These are phyloP conservation scores for Spea multiplicata DNA, from an alignment of 2,113 vertebrate genomes.

Conservation along the genomic window DNA sequence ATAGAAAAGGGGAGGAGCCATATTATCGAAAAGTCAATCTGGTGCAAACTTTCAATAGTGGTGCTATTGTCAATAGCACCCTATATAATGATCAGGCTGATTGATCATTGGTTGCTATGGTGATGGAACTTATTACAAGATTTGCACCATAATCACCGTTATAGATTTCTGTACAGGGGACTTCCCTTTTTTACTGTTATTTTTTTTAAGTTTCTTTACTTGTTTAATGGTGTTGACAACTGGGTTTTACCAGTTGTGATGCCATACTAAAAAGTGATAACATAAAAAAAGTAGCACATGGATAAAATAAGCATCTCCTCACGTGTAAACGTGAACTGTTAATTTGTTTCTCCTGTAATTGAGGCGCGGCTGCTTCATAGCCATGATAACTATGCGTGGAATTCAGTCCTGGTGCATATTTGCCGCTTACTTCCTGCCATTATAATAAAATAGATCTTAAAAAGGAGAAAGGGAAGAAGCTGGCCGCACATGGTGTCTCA, in stretches of 20 bases:
- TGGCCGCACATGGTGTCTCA: neutral
- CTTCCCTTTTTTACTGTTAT: too few relatives aligned
- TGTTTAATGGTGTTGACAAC: neutral
- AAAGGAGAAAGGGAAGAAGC: neutral
- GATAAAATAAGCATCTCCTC: conserved; percentile 15
- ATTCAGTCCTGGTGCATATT: conserved; percentile 52
- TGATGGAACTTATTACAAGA: neutral
- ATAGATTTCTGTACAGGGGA: neutral
- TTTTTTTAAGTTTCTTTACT: neutral
- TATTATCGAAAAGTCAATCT: too few relatives aligned
- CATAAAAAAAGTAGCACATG: neutral
- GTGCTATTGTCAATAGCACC: too few relatives aligned
- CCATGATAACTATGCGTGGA: conserved; percentile 59
- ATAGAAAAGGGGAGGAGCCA: too few relatives aligned
- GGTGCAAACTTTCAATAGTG: too few relatives aligned
- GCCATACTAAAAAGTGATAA: neutral
- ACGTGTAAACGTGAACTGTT: conserved; percentile 17
- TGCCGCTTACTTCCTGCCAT: conserved; percentile 41
- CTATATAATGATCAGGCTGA: neutral
- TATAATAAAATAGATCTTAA: conserved; percentile 19
- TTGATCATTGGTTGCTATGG: neutral
- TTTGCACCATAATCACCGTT: neutral
- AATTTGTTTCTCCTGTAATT: neutral
- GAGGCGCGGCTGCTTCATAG: conserved; percentile 51
- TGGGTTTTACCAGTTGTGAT: neutral